phyloP scores from a whole-genome alignment of 2,888 invertebrate genomes.

The Nephrotoma flavescens region DNA sequence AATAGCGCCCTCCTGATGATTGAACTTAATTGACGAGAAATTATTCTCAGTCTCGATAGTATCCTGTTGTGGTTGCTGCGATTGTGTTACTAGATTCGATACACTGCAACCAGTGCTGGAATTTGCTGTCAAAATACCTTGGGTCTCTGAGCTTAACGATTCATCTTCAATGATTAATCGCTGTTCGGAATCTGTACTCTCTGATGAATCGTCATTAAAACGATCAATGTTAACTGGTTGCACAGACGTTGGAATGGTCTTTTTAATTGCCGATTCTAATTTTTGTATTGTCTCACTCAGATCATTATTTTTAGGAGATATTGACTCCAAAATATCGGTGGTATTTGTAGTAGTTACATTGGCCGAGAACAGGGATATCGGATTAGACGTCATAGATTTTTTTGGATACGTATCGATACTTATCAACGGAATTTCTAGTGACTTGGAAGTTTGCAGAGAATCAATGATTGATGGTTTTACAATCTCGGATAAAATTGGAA shows the following conservation, averaged over 20 bases:
- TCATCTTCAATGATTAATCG: constrained; percentile 41
- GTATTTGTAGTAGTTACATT: background rate
- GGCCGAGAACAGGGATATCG: background rate
- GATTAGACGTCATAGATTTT: constrained; percentile 14
- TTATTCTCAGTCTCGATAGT: background rate
- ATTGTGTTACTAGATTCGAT: background rate
- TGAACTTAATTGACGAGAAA: background rate
- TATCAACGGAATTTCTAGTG: constrained; percentile 13
- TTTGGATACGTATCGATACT: constrained; percentile 10
- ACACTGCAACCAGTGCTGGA: constrained; percentile 1
- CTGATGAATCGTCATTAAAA: constrained; percentile 42
- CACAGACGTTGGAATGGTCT: constrained; percentile 7
- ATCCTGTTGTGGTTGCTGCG: background rate
- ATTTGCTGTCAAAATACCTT: constrained; percentile 11
- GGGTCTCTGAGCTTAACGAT: constrained; percentile 23
- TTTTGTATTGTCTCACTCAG: constrained; percentile 48
- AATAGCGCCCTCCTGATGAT: background rate
- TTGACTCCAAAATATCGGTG: constrained; percentile 25
- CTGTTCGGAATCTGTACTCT: constrained; percentile 48
- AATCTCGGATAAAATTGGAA: constrained; percentile 8
- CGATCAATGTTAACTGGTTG: constrained; percentile 15
- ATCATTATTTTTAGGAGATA: constrained; percentile 39
- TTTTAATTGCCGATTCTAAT: constrained; percentile 30
- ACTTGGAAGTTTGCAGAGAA: background rate
- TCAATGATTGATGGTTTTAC: background rate